Base-by-base conservation (phyloP, 2,888 invertebrate species). In the Ferrisia virgata region DNA sequence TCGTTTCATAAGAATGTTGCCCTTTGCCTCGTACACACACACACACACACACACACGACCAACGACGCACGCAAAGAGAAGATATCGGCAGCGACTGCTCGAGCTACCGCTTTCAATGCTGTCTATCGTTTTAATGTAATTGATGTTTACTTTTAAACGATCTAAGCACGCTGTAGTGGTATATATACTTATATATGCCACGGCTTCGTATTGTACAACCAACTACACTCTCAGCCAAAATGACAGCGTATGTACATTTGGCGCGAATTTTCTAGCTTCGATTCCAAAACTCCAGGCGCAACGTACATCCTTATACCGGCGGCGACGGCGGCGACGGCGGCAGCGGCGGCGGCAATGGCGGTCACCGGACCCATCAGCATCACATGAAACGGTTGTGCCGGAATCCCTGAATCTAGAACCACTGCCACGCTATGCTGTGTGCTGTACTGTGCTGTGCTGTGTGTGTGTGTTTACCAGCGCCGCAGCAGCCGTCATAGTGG, bases 111-210 rank as follows among this genome's bases (percentile, higher is more conserved):
- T 40, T 40, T 13, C 13, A 6, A 9, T 8, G 69, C 28, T 31
- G 31, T 69, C 31, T 28, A 69, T 69, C 28, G 69, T 31, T 69
- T 69, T 69, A 69, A 69, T 69, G 69, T 69, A 69, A 69, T 69
- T 69, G 69, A 69, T 69, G 69, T 69, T 69, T 69, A 69, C 69
- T 69, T 69, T 69, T 31, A 69, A 69, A 33, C 69, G 69, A 69
- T 31, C 28, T 18, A 13, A 69, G 31, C 31, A 33, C 69, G 3
- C 2, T 15, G 25, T 25, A 64, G n/a, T n/a, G n/a, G n/a, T n/a
- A n/a, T n/a, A n/a, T n/a, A n/a, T n/a, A n/a, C n/a, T n/a, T n/a
- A n/a, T n/a, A n/a, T n/a, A n/a, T n/a, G n/a, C n/a, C n/a, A n/a
- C 25, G 31, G 31, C 5, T 69, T 31, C n/a, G 31, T 31, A 4